phyloP scores from a whole-genome alignment of 2,797 vertebrate species.

The Ptychobarbus kaznakovi region DNA sequence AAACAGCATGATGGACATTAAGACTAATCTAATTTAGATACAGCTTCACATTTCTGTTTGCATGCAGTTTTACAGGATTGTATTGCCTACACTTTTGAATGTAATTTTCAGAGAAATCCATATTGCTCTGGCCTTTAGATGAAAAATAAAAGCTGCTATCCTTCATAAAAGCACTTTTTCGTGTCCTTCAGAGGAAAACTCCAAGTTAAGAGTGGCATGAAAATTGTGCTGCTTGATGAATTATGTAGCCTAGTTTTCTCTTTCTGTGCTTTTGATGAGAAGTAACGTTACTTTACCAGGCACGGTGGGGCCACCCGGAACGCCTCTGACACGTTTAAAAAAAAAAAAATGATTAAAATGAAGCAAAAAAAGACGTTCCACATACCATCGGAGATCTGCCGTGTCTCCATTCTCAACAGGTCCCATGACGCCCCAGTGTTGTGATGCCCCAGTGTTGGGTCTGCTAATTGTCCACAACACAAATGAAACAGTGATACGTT shows the following conservation, averaged over 20 bases:
- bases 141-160: slow-evolving; percentile 11
- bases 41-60: background rate
- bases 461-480: slow-evolving; percentile 2
- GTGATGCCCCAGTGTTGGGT: background rate
- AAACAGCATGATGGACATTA: background rate
- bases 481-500: background rate
- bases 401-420: slow-evolving; percentile 16
- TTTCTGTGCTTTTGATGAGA: slow-evolving; percentile 53
- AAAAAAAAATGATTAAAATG: slow-evolving; percentile 60
- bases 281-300: slow-evolving; percentile 1
- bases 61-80: background rate
- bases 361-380: slow-evolving; percentile 46
- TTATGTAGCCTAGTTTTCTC: slow-evolving; percentile 63
- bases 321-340: background rate
- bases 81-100: background rate
- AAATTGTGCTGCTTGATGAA: slow-evolving; percentile 58
- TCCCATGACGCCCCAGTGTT: slow-evolving; percentile 2
- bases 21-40: background rate
- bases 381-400: slow-evolving; percentile 50
- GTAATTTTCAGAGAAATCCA: background rate
- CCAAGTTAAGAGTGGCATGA: slow-evolving; percentile 49
- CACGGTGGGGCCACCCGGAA: background rate
- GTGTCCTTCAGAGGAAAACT: slow-evolving; percentile 43
- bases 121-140: slow-evolving; percentile 1
- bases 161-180: slow-evolving; percentile 6